A percentile compares a stretch with the other conserved stretches of the same genome.
These are phyloP conservation scores for Cheilosia vernalis DNA, from an alignment of 2,888 invertebrate genomes.

Conservation along the genomic window DNA sequence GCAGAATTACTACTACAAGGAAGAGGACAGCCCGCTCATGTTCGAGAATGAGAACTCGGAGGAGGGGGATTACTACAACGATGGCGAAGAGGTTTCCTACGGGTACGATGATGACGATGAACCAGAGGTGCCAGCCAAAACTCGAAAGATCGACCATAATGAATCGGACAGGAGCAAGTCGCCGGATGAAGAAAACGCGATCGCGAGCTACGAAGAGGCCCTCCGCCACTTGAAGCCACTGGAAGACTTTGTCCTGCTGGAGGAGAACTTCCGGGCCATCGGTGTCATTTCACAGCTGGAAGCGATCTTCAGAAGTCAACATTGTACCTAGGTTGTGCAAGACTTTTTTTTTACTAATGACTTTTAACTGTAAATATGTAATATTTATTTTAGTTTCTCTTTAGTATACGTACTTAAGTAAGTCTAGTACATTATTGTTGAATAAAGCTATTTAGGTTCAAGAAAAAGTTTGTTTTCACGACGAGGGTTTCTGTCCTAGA, in stretches of 20 bases:
- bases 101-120: slow-evolving; percentile 54
- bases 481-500: too few relatives aligned
- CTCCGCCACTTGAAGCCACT: slow-evolving; percentile 77
- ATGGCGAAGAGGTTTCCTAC: slow-evolving; percentile 53
- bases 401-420: too few relatives aligned
- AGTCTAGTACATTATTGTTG: background rate
- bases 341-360: background rate
- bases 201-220: slow-evolving; percentile 76
- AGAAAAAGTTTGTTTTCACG: too few relatives aligned
- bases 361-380: slow-evolving; percentile 31
- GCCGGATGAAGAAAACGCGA: slow-evolving; percentile 3
- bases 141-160: slow-evolving; percentile 5
- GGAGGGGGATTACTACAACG: slow-evolving; percentile 56
- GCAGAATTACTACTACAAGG: slow-evolving; percentile 43
- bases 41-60: slow-evolving; percentile 54
- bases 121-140: slow-evolving; percentile 15
- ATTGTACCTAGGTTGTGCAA: background rate
- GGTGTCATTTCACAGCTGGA: slow-evolving; percentile 80
- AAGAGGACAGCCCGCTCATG: slow-evolving; percentile 35
- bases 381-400: slow-evolving; percentile 13
- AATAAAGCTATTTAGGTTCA: background rate
- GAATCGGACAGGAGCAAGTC: background rate
- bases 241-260: slow-evolving; percentile 80
- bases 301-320: slow-evolving; percentile 77
- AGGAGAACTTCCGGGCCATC: slow-evolving; percentile 80